Evolutionary conservation across 2,888 invertebrate genomes (phyloP).

Genomic region (Xanthostigma xanthostigma): DNA sequence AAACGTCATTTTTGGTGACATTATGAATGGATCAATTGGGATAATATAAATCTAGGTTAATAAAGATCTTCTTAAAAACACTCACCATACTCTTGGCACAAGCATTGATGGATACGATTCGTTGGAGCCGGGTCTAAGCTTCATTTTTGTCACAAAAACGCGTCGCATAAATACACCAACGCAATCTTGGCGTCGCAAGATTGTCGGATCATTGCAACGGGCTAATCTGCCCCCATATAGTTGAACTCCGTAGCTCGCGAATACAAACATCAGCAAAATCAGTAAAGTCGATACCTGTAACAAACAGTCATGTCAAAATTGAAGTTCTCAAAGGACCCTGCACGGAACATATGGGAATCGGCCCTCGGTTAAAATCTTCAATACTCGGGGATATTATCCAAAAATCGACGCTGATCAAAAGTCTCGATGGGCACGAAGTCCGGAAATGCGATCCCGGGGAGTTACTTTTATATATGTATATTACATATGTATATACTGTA

Average conservation of each 20-base stretch:
- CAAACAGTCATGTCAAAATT: neutral
- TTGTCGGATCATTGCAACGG: constrained; percentile 90
- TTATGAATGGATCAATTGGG: neutral
- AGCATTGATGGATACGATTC: constrained; percentile 88
- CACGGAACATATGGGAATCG: no score
- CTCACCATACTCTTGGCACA: constrained; percentile 91
- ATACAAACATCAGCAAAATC: constrained; percentile 96
- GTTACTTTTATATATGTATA: no score
- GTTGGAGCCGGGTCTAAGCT: constrained; percentile 65
- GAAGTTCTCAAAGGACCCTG: no score
- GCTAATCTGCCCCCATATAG: constrained; percentile 92
- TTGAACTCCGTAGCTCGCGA: constrained; percentile 98
- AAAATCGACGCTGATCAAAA: no score
- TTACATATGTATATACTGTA: no score
- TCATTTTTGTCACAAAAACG: constrained; percentile 97
- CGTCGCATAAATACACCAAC: constrained; percentile 90
- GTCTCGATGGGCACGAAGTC: no score
- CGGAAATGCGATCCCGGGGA: no score
- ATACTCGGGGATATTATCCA: no score
- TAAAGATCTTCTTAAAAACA: neutral
- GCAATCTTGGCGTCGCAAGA: constrained; percentile 68
- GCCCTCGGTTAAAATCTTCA: no score
- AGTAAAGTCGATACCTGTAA: constrained; percentile 82
- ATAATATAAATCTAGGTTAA: neutral
- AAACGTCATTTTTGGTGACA: no score